Evolutionary conservation across 2,113 vertebrate genomes (phyloP).

Genomic region (Rhombomys opimus): DNA sequence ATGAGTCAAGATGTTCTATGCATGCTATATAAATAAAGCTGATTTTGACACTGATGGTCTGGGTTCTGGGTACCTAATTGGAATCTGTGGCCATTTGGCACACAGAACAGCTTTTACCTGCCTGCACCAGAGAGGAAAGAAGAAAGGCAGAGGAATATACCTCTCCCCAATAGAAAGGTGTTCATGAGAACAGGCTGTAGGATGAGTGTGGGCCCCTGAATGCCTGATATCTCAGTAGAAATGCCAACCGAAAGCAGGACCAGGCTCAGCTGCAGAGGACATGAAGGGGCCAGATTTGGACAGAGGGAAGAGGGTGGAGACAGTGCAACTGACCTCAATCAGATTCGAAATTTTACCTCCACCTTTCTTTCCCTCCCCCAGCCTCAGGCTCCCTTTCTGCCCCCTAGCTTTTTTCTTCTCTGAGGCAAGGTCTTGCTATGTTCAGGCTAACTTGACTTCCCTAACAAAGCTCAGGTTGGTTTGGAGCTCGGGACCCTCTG

Average conservation of each 20-base stretch:
- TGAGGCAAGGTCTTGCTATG: not conserved
- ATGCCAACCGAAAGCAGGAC: not conserved
- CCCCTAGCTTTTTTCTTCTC: too few relatives aligned
- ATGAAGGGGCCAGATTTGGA: not conserved
- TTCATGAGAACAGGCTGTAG: not conserved
- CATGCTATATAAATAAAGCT: not conserved
- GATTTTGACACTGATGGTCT: not conserved
- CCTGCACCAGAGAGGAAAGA: not conserved
- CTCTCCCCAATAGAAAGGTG: not conserved
- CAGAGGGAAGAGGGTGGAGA: not conserved
- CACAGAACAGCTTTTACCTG: not conserved
- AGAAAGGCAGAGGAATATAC: not conserved
- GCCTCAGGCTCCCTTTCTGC: too few relatives aligned
- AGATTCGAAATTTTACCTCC: not conserved
- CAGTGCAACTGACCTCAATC: not conserved
- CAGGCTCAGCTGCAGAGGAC: not conserved
- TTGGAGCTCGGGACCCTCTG: not conserved
- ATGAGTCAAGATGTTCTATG: not conserved
- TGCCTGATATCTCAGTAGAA: not conserved
- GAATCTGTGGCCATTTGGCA: slow-evolving; percentile 1
- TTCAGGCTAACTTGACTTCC: not conserved
- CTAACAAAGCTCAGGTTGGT: not conserved
- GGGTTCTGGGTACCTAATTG: not conserved
- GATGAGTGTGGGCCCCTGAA: not conserved
- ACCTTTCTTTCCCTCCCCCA: not conserved